Percentiles rank a stretch among this genome's conserved stretches.
Conservation (phyloP, 2,113 vertebrate species). For the Lycaon pictus region DNA sequence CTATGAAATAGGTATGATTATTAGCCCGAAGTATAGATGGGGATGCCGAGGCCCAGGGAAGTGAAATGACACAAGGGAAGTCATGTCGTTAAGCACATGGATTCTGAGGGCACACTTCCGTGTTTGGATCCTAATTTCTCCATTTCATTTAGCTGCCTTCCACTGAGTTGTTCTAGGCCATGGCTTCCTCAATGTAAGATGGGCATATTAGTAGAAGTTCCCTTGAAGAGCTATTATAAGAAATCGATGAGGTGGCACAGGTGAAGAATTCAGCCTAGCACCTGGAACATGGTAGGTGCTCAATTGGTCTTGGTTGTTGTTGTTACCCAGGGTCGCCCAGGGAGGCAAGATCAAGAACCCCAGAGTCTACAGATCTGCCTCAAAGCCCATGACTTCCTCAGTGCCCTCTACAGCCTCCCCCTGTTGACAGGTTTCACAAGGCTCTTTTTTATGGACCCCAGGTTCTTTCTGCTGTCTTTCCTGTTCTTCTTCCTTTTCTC, state of each 20-base stretch:
- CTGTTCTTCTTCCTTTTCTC: too few relatives aligned
- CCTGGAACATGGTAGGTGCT: not conserved
- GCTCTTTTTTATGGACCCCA: not conserved
- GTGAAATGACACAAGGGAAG: not conserved
- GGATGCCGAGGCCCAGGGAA: not conserved
- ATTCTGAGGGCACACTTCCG: not conserved
- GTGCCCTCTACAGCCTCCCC: not conserved
- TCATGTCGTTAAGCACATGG: not conserved
- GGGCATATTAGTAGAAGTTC: not conserved
- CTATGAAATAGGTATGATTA: not conserved
- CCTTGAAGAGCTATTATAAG: not conserved
- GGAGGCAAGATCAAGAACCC: not conserved
- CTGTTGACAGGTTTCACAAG: not conserved
- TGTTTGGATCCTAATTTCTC: not conserved
- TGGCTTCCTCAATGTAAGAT: not conserved
- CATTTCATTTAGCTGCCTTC: not conserved
- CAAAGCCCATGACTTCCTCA: not conserved
- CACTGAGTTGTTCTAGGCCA: not conserved
- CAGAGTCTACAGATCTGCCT: not conserved
- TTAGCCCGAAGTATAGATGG: not conserved
- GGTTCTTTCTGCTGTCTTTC: not conserved
- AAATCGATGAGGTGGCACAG: not conserved
- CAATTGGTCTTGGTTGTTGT: not conserved
- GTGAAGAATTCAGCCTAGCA: not conserved
- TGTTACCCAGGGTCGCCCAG: not conserved